Evolutionary conservation across 2,113 vertebrate species (phyloP).

Genomic region (Naja naja): DNA sequence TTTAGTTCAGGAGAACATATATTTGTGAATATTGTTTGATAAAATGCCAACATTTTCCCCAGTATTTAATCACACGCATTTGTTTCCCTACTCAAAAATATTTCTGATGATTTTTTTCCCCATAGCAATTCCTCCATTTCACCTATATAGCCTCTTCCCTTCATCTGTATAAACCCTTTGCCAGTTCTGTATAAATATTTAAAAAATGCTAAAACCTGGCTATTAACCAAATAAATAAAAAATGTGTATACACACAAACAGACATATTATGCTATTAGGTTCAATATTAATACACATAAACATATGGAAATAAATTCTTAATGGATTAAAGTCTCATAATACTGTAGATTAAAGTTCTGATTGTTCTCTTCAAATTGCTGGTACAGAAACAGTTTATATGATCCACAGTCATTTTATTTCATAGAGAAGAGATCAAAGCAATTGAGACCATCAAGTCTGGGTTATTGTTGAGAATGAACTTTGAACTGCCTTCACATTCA

Average conservation of each 20-base stretch:
- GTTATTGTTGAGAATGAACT: neutral
- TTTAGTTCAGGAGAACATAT: neutral
- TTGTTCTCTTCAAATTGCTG: constrained; percentile 42
- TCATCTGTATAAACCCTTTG: neutral
- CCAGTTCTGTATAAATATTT: neutral
- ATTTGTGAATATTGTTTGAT: neutral
- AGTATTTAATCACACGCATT: neutral
- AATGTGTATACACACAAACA: neutral
- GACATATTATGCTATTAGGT: constrained; percentile 34
- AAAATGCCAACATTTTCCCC: neutral
- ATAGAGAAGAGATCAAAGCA: neutral
- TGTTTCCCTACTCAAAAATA: neutral
- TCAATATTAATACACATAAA: neutral
- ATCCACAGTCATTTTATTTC: constrained; percentile 32
- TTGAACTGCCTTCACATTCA: neutral
- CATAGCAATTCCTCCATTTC: neutral
- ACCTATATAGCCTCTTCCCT: neutral
- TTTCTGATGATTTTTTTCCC: neutral
- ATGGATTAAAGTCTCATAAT: constrained; percentile 53
- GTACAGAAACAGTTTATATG: constrained; percentile 43
- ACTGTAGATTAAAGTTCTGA: constrained; percentile 10
- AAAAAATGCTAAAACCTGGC: constrained; percentile 22
- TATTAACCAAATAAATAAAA: constrained; percentile 45
- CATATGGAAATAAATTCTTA: constrained; percentile 43
- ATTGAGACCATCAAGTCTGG: neutral